Conservation (phyloP, 2,797 vertebrate species). For the Sebastes iracundus region DNA sequence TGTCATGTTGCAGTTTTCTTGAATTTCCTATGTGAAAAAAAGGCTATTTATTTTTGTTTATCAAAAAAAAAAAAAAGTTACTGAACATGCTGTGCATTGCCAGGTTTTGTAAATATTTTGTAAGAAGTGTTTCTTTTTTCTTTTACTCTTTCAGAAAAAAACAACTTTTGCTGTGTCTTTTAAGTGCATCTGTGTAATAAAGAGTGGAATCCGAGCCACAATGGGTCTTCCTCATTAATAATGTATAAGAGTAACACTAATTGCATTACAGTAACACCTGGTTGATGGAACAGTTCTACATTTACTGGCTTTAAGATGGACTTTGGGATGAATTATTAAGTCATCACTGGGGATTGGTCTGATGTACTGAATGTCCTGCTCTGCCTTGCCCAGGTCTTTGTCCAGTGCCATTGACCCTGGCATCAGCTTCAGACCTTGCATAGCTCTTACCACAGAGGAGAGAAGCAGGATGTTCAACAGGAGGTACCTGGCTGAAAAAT, state of each 20-base stretch:
- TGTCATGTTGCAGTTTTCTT: conserved; percentile 71
- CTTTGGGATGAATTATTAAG: not conserved
- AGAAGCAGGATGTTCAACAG: conserved; percentile 55
- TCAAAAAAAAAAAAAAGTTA: conserved; percentile 68
- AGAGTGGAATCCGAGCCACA: conserved; percentile 77
- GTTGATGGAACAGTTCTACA: not conserved
- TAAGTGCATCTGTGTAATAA: conserved; percentile 85
- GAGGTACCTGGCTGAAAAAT: conserved; percentile 26
- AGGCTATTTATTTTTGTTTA: conserved; percentile 87
- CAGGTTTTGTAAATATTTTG: conserved; percentile 88
- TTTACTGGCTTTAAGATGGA: not conserved
- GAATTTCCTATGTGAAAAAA: conserved; percentile 78
- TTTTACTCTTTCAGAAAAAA: conserved; percentile 70
- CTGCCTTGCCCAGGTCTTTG: conserved; percentile 67
- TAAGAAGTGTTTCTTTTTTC: conserved; percentile 72
- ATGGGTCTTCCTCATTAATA: conserved; percentile 23
- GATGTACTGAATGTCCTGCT: conserved; percentile 40
- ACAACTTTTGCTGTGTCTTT: conserved; percentile 77
- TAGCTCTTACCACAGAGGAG: conserved; percentile 69
- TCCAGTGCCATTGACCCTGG: conserved; percentile 75
- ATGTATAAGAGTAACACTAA: not conserved
- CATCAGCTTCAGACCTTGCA: conserved; percentile 65
- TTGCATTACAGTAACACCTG: not conserved
- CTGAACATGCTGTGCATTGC: conserved; percentile 88
- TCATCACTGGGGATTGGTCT: conserved; percentile 25